A percentile compares a stretch with the other conserved stretches of the same genome.
Conservation (phyloP, 1,140 invertebrate genomes). For the Nephotettix cincticeps region DNA sequence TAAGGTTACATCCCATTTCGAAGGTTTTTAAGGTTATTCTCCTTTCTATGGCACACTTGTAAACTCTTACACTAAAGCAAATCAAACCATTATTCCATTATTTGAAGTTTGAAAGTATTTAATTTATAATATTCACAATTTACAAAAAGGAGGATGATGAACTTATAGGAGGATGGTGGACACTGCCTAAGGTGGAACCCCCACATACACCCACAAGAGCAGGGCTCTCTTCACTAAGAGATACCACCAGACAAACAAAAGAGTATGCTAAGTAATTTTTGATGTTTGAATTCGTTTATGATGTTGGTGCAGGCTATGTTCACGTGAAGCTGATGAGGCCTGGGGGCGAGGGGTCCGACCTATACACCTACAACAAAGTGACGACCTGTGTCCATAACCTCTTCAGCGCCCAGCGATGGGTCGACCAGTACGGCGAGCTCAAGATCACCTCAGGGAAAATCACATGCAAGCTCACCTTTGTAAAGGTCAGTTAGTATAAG, state of each 20-base stretch:
- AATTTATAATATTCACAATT: no score
- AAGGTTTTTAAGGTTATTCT: no score
- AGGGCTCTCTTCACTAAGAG: not conserved
- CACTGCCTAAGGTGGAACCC: no score
- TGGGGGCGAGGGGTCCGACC: constrained; percentile 51
- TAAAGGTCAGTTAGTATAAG: constrained; percentile 67
- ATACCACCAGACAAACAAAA: not conserved
- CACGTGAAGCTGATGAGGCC: constrained; percentile 54
- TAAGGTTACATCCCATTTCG: no score
- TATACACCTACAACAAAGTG: constrained; percentile 85
- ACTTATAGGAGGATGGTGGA: no score
- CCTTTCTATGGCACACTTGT: no score
- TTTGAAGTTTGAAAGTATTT: no score
- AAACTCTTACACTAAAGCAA: no score
- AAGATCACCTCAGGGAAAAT: constrained; percentile 65
- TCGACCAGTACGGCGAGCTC: constrained; percentile 85
- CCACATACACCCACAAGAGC: no score
- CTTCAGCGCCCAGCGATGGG: constrained; percentile 79
- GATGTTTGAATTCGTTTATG: not conserved
- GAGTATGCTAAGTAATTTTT: not conserved
- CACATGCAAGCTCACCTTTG: constrained; percentile 76
- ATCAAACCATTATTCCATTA: no score
- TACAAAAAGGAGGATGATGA: no score
- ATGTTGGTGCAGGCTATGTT: constrained; percentile 44
- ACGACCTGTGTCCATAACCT: constrained; percentile 87